Evolutionary conservation across 2,797 vertebrate species (phyloP).

Genomic region (Sebastes paucispinis): DNA sequence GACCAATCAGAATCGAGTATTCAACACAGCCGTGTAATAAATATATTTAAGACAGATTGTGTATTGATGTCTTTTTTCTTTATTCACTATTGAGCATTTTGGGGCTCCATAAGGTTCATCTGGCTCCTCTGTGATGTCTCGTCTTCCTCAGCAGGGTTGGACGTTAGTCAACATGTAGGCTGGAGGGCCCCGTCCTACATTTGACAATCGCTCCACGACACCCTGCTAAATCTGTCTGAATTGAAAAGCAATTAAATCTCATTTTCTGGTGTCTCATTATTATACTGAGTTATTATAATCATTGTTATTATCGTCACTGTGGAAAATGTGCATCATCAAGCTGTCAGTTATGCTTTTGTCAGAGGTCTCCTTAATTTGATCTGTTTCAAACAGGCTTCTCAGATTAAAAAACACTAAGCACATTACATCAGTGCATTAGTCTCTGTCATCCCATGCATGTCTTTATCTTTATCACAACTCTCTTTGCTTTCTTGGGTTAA

Average conservation of each 20-base stretch:
- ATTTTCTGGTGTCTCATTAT: slow-evolving; percentile 12
- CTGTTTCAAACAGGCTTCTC: neutral
- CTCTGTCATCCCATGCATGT: neutral
- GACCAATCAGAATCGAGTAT: no score
- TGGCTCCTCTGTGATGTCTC: neutral
- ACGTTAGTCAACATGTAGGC: neutral
- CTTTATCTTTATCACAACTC: neutral
- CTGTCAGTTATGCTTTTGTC: neutral
- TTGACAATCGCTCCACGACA: neutral
- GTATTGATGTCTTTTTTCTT: neutral
- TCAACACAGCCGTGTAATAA: no score
- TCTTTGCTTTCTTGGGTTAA: neutral
- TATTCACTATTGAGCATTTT: no score
- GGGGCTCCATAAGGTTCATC: neutral
- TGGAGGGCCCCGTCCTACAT: neutral
- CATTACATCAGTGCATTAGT: neutral
- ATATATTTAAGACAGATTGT: neutral
- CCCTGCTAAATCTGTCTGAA: slow-evolving; percentile 10
- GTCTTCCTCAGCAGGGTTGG: neutral
- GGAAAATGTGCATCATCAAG: neutral
- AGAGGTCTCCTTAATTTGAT: slow-evolving; percentile 2
- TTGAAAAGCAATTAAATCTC: slow-evolving; percentile 17
- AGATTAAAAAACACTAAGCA: neutral
- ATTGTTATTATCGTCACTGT: neutral
- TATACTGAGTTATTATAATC: neutral